Base-by-base conservation (phyloP, 2,888 invertebrate genomes). In the Limenitis arthemis region DNA sequence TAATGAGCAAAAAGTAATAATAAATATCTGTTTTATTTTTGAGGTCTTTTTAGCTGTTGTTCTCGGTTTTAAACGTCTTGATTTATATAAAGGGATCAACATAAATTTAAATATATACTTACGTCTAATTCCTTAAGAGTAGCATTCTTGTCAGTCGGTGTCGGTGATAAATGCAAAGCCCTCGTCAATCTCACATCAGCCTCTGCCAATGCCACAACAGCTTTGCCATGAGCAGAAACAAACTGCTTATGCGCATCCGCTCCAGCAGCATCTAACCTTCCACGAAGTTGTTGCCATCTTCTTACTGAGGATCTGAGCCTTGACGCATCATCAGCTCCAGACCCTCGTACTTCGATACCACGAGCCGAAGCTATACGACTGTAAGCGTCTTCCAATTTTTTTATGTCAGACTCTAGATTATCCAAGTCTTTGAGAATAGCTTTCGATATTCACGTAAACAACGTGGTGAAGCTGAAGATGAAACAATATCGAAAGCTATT, bases 101-200 rank as follows among this genome's bases (percentile, higher is more conserved):
- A 31, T 34, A 5, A 32, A n/a, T 5, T 8, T 36, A n/a, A 32
- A 37, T 36, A 0, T 37, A 34, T 55, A 78, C 80, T 77, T 60
- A 88, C 88, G 54, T 86, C 81, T 12, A 91, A 67, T 61, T 87
- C 86, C 38, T 74, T 75, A 32, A 74, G 76, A 58, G 66, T 86
- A 62, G 64, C 87, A 54, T 43, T 79, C 63, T 70, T 84, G 67
- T 74, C 88, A 60, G 63, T 79, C 59, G 66, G 88, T 65, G 60
- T 75, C 58, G 84, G 85, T 0, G 89, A 80, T 1, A 93, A 79
- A 62, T 91, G 91, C 63, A 93, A 87, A 4, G 93, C 75, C 51
- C 93, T 88, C 0, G 93, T 93, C 11, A 95, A 77, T 36, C 91
- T 84, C 0, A 92, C 91, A 63, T 94, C 93, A 0, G 93, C 88